These are phyloP conservation scores for Muricea muricata DNA, from an alignment of 92 coral and sea anemone species.

Conservation along the genomic window DNA sequence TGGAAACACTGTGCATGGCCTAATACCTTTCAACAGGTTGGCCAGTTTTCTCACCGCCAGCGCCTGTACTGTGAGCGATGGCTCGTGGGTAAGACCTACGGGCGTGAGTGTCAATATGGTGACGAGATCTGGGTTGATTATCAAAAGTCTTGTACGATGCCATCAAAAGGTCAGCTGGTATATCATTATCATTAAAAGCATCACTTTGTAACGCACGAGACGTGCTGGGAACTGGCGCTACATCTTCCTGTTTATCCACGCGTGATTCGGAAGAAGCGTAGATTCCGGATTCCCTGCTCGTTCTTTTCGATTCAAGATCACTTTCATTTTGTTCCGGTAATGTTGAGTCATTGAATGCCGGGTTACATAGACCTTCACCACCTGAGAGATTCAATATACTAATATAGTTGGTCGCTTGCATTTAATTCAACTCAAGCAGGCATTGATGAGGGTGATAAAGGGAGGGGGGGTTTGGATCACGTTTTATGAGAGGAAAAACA, in stretches of 20 bases:
- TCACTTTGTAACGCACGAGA: background rate
- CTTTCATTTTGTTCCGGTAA: background rate
- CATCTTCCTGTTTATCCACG: background rate
- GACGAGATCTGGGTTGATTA: background rate
- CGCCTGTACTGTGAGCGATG: background rate
- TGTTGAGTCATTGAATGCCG: slow-evolving; percentile 23
- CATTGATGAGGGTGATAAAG: too few relatives aligned
- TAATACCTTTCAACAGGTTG: slow-evolving; percentile 36
- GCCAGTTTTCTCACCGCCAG: background rate
- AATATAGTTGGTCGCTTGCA: too few relatives aligned
- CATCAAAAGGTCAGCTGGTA: slow-evolving; percentile 27
- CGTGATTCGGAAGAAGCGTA: slow-evolving; percentile 32
- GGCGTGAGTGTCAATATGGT: background rate
- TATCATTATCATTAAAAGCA: background rate
- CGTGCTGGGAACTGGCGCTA: slow-evolving; percentile 23
- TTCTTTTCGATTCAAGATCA: slow-evolving; percentile 8
- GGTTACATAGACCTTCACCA: slow-evolving; percentile 20
- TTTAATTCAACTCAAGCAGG: too few relatives aligned
- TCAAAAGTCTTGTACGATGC: slow-evolving; percentile 40
- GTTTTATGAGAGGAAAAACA: too few relatives aligned
- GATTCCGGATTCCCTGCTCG: slow-evolving; percentile 38
- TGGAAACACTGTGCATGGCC: background rate
- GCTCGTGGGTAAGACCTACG: slow-evolving; percentile 35
- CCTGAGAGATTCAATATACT: too few relatives aligned
- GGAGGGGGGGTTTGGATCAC: too few relatives aligned